phyloP scores from a whole-genome alignment of 2,888 invertebrate species.

The Pilophorus perplexus region DNA sequence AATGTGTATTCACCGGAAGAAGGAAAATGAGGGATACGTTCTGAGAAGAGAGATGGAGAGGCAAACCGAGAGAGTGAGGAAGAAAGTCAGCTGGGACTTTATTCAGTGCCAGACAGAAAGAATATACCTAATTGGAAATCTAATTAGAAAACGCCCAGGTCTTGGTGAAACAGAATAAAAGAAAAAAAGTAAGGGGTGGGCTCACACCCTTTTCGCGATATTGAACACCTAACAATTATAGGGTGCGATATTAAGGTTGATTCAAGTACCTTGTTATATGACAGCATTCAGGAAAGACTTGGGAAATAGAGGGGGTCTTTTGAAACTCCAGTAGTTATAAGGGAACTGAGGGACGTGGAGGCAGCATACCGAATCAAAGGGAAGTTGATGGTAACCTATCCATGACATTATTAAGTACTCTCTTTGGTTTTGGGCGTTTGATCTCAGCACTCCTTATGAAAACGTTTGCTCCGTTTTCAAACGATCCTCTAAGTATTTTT shows the following conservation, averaged over 20 bases:
- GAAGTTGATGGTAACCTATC: constrained; percentile 39
- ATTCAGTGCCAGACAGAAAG: constrained; percentile 36
- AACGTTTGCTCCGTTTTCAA: constrained; percentile 35
- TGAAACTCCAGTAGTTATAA: constrained; percentile 5
- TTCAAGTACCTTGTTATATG: constrained; percentile 41
- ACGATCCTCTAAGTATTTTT: background rate
- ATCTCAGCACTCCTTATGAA: constrained; percentile 32
- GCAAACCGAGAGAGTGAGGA: background rate
- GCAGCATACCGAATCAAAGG: constrained; percentile 23
- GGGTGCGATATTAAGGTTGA: constrained; percentile 40
- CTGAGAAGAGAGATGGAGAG: constrained; percentile 15
- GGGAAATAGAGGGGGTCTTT: constrained; percentile 4
- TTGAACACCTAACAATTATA: constrained; percentile 41
- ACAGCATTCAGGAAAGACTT: constrained; percentile 27
- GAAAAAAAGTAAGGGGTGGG: constrained; percentile 1
- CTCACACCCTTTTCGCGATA: constrained; percentile 38
- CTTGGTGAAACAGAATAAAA: constrained; percentile 5
- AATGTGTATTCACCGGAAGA: constrained; percentile 36
- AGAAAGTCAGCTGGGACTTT: constrained; percentile 23
- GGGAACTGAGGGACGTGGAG: background rate
- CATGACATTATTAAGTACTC: constrained; percentile 38
- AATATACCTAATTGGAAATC: constrained; percentile 42
- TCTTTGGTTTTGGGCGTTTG: constrained; percentile 27
- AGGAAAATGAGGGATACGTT: constrained; percentile 37
- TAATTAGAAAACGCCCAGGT: constrained; percentile 41